Percentiles rank a stretch among this genome's conserved stretches.
Conservation (phyloP, 2,888 invertebrate species). For the Sphaerophoria taeniata region DNA sequence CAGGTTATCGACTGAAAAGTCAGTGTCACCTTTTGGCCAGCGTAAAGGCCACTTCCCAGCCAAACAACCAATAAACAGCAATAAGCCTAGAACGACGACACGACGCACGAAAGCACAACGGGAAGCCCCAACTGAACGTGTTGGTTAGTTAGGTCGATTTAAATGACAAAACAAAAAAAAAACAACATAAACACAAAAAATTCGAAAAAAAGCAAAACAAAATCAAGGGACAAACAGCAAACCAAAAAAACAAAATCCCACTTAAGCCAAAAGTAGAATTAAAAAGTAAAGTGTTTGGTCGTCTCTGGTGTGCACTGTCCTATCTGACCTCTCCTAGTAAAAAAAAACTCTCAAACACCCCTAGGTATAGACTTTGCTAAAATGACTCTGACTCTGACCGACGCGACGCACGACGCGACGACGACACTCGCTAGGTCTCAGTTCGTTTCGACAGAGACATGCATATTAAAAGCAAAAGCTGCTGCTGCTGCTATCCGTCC, state of each 20-base stretch:
- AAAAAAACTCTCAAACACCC: constrained; percentile 9
- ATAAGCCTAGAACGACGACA: not conserved
- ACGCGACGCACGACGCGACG: too few species aligned
- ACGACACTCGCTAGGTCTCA: constrained; percentile 41
- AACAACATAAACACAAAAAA: constrained; percentile 32
- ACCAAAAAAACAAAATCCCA: constrained; percentile 38
- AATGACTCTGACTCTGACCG: constrained; percentile 43
- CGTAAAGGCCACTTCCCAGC: constrained; percentile 48
- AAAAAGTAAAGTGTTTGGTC: constrained; percentile 61
- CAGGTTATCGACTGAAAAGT: constrained; percentile 56
- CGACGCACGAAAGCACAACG: not conserved
- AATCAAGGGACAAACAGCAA: constrained; percentile 27
- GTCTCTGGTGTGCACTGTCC: constrained; percentile 45
- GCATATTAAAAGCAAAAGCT: constrained; percentile 45
- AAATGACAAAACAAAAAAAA: constrained; percentile 66
- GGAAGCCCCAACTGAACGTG: constrained; percentile 52
- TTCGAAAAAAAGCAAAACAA: constrained; percentile 29
- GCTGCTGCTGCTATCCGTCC: constrained; percentile 13
- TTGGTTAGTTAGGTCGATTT: constrained; percentile 55
- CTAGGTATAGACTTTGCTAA: constrained; percentile 39
- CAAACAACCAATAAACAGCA: constrained; percentile 6
- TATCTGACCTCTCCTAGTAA: constrained; percentile 26
- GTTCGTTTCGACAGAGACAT: constrained; percentile 54
- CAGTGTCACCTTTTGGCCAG: constrained; percentile 66
- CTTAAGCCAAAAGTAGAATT: constrained; percentile 53